Base-by-base conservation (phyloP, 23 tunicate genomes). In the Phallusia fumigata region DNA sequence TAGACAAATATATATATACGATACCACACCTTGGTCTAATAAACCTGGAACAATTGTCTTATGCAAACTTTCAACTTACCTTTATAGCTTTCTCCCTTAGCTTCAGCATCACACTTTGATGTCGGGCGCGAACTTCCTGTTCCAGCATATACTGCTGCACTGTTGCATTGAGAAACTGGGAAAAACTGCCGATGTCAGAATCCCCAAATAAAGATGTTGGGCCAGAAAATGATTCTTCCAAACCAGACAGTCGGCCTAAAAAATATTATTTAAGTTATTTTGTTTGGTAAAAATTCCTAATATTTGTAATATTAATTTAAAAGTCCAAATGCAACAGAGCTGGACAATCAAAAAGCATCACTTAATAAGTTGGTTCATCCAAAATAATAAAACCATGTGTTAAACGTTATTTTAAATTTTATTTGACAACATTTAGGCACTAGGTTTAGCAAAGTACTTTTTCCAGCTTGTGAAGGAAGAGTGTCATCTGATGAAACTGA, bases 1-100 rank as follows among this genome's bases (percentile, higher is more conserved):
- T n/a, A n/a, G n/a, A n/a, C n/a, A n/a, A n/a, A n/a, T n/a, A n/a
- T n/a, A n/a, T n/a, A n/a, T n/a, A n/a, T n/a, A n/a, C n/a, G n/a
- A n/a, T n/a, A n/a, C n/a, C n/a, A n/a, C n/a, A n/a, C n/a, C n/a
- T n/a, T n/a, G n/a, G n/a, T n/a, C n/a, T n/a, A n/a, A n/a, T n/a
- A n/a, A n/a, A n/a, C n/a, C n/a, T n/a, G n/a, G n/a, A n/a, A n/a
- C n/a, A n/a, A n/a, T n/a, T n/a, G 47, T 5, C 10, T 40, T 40
- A 40, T 3, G 10, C 8, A 40, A 40, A 40, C 10, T 40, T 40
- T 10, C 47, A 5, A 40, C 73, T 65, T 30, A 93, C 98, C 88
- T 93, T 93, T 52, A 93, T 79, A 22, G 98, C 98, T 53, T 91
- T 85, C 80, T 93, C 92, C 15, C 98, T 49, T n/a, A 93, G 79